Conservation (phyloP, 2,797 vertebrate genomes). For the Neoniphon sammara region DNA sequence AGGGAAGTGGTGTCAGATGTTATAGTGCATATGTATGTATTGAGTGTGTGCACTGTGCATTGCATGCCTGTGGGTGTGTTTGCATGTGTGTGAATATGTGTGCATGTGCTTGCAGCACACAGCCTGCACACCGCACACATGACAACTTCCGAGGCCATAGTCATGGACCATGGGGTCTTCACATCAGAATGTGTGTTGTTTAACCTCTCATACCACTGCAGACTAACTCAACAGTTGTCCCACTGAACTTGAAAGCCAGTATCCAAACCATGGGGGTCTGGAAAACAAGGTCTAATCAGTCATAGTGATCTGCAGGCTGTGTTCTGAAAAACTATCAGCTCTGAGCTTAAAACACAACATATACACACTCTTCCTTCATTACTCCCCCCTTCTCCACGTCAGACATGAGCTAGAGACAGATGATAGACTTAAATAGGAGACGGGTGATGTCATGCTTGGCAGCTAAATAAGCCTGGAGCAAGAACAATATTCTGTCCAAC, state of each 20-base stretch:
- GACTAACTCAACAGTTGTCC: conserved; percentile 29
- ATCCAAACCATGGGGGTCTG: conserved; percentile 16
- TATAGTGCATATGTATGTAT: conserved; percentile 41
- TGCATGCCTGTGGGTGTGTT: background rate
- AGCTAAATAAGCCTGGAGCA: conserved; percentile 37
- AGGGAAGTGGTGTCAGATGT: conserved; percentile 74
- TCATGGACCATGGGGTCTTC: conserved; percentile 46
- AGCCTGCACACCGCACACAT: background rate
- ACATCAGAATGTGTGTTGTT: conserved; percentile 47
- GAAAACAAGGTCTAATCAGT: conserved; percentile 9
- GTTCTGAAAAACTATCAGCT: background rate
- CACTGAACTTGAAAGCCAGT: conserved; percentile 31
- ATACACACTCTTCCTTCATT: background rate
- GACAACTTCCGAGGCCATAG: conserved; percentile 35
- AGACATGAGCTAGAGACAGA: conserved; percentile 44
- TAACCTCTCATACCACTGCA: conserved; percentile 33
- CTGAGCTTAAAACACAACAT: background rate
- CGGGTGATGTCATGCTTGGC: conserved; percentile 68
- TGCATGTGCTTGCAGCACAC: background rate
- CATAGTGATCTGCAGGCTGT: conserved; percentile 10
- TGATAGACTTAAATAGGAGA: conserved; percentile 57
- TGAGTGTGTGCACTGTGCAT: conserved; percentile 15
- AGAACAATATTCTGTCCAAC: conserved; percentile 47
- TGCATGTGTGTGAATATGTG: background rate
- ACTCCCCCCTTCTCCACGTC: conserved; percentile 20